Percentiles rank a stretch among this genome's conserved stretches.
Conservation (phyloP, 2,113 vertebrate genomes). For the Grammomys surdaster region DNA sequence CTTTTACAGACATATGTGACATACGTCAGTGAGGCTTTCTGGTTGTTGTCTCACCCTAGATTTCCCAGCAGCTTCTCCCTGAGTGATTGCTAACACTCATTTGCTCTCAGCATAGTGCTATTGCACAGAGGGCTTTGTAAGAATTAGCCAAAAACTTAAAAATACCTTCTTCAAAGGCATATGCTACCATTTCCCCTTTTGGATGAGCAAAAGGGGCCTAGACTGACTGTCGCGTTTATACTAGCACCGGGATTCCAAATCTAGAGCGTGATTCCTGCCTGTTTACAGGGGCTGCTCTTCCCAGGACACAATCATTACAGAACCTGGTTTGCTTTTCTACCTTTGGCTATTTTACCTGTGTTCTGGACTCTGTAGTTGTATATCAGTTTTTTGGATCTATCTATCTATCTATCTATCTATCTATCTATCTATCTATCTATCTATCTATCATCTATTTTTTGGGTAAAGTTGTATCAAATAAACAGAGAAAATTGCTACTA, state of each 20-base stretch:
- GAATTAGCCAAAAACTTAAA: not conserved
- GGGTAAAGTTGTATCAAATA: not conserved
- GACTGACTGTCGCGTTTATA: not conserved
- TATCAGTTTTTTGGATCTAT: not conserved
- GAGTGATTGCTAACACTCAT: not conserved
- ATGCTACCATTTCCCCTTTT: not conserved
- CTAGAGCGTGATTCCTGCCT: not conserved
- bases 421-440: not conserved
- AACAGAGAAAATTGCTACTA: not conserved
- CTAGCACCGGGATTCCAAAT: not conserved
- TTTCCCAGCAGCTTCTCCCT: not conserved
- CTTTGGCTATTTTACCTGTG: not conserved
- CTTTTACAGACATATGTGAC: not conserved
- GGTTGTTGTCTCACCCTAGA: not conserved
- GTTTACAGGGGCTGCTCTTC: not conserved
- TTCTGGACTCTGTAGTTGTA: not conserved
- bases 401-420: not conserved
- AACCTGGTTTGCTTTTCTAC: not conserved
- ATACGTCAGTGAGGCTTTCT: not conserved
- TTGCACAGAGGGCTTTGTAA: not conserved
- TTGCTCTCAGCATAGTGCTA: not conserved
- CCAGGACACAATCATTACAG: not conserved
- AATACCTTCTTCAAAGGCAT: not conserved
- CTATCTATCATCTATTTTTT: too few relatives aligned
- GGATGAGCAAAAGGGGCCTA: not conserved